Evolutionary conservation across 1,140 invertebrate species (phyloP).

Genomic region (Idris sp.): DNA sequence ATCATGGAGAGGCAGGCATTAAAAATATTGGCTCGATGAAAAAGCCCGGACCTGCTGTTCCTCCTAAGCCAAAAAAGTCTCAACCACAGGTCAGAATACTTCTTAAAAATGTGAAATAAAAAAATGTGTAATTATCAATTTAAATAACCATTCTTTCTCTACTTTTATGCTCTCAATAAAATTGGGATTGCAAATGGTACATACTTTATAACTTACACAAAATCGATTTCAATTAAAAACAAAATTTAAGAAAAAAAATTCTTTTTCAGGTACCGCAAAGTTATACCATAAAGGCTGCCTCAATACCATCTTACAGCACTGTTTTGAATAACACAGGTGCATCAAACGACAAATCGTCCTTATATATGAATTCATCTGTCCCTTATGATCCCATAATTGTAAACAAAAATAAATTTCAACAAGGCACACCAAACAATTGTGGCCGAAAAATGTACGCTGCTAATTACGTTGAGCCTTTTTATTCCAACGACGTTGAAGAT

Average conservation of each 20-base stretch:
- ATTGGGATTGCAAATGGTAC: slow-evolving; percentile 43
- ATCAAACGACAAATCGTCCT: slow-evolving; percentile 69
- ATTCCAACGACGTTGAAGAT: slow-evolving; percentile 67
- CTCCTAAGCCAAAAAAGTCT: slow-evolving; percentile 87
- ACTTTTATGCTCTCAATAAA: slow-evolving; percentile 19
- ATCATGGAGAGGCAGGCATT: slow-evolving; percentile 62
- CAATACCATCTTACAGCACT: slow-evolving; percentile 78
- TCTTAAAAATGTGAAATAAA: no score
- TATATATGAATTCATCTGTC: slow-evolving; percentile 76
- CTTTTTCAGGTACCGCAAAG: slow-evolving; percentile 78
- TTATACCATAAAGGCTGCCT: slow-evolving; percentile 77
- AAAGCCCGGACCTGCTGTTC: slow-evolving; percentile 86
- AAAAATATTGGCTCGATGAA: slow-evolving; percentile 74
- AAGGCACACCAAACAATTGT: slow-evolving; percentile 62
- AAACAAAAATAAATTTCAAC: slow-evolving; percentile 68
- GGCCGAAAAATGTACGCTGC: slow-evolving; percentile 68
- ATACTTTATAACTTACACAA: slow-evolving; percentile 16
- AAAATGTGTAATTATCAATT: no score
- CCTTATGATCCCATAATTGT: slow-evolving; percentile 66
- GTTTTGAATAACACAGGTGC: slow-evolving; percentile 74
- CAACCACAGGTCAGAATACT: slow-evolving; percentile 83
- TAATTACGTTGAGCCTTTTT: slow-evolving; percentile 69
- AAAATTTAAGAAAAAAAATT: background rate
- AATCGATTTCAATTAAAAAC: background rate
- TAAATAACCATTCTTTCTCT: background rate